Evolutionary conservation across 1,140 invertebrate species (phyloP), one percentile per base, ranked within the genome.

Genomic region (Watersipora subatra): DNA sequence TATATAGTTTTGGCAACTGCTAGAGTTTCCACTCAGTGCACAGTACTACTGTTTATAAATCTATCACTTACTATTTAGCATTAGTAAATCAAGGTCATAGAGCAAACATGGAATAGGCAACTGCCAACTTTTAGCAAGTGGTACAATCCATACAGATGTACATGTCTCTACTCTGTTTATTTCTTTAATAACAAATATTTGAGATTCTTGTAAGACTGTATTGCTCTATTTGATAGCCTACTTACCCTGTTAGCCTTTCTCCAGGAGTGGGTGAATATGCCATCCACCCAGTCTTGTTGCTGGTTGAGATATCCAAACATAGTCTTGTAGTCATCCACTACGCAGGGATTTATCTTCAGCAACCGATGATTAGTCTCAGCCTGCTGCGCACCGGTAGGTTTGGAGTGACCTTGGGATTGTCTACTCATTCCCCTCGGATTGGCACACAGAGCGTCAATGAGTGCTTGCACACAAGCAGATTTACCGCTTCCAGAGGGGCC

Each of bases 401-500:
- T 68, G 27, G 70, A 69, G 57, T 61, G 72, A 25, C 63, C 58
- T 26, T 70, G 71, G 0, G 74, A 76, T 26, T 68, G 68, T 12
- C 73, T 67, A 1, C 72, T 76, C 26, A 71, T 63, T 22, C 70
- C 72, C 28, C 66, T 64, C 19, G 68, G 66, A 1, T 69, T 64
- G 7, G 70, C 66, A 65, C 75, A 74, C 19, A 80, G 69, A 7
- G 76, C 73, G 58, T 78, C 73, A 1, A 79, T 73, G 28, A 80
- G 62, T 1, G 71, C 73, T 67, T 78, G 72, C n/a, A 80, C 73
- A 65, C 74, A 75, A 15, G 73, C 72, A 3, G 76, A 77, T 65
- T 80, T 80, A n/a, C 79, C 79, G 71, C 72, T 75, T 26, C 77
- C 76, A 22, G 79, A 73, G 2, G 76, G 76, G 2, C 78, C 79